Base-by-base conservation (phyloP, 2,797 vertebrate species). In the Lepilemur septentrionalis region DNA sequence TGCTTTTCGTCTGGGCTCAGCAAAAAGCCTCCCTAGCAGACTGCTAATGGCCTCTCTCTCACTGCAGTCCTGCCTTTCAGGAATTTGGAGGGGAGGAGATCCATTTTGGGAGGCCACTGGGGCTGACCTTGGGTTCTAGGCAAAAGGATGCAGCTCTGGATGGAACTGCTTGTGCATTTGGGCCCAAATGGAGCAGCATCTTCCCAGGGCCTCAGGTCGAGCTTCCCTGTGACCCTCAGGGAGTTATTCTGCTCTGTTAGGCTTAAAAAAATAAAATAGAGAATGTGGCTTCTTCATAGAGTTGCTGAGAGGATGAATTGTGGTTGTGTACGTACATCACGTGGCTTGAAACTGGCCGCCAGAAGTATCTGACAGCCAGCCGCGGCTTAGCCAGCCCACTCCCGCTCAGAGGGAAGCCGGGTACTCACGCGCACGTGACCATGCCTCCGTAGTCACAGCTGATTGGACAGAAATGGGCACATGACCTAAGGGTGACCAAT, bases 361-460 rank as follows among this genome's bases (percentile, higher is more conserved):
- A 1, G 7, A 89, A 55, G 10, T 13, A 48, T 41, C 57, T 23
- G 6, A 5, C 11, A 30, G 18, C 23, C 30, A 65, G 4, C 13
- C 41, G 17, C 14, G 63, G 32, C 32, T 65, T 10, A 9, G 32
- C 63, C 63, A n/a, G 63, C 0, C 0, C 30, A 3, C 23, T 32
- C 0, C 1, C 22, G 25, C 50, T 25, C 41, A 0, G 7, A 46
- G 0, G 7, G 5, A 52, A 63, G n/a, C 20, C 15, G 2, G 4
- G 25, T 2, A 46, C 11, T 48, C 43, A 11, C 2, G 6, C 0
- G 20, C 87, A 81, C 2, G 0, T 72, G 79, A 72, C 28, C 38
- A 22, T 0, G 8, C 35, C 73, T n/a, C 8, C 32, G 7, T 35
- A 35, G 28, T 32, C 95, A 80, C 50, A 80, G 69, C n/a, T 67